Conservation (phyloP, 2,113 vertebrate species). For the Passer montanus region DNA sequence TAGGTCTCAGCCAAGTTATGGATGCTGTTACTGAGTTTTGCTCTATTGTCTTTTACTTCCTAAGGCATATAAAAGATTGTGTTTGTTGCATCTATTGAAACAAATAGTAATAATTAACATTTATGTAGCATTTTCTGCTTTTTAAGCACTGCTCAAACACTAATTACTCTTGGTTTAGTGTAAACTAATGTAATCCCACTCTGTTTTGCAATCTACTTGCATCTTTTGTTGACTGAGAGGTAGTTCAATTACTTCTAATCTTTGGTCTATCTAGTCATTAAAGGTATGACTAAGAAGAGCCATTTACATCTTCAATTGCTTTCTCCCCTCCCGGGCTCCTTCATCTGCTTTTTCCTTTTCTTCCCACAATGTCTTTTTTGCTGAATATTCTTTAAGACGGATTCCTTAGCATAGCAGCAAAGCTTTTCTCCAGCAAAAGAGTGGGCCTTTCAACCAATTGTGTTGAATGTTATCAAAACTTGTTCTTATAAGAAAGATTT, state of each 20-base stretch:
- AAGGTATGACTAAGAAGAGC: not conserved
- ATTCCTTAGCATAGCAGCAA: not conserved
- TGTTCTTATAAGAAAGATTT: not conserved
- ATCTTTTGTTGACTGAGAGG: constrained; percentile 46
- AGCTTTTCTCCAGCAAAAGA: not conserved
- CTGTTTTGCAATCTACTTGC: constrained; percentile 31
- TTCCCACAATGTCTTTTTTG: not conserved
- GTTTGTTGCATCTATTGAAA: constrained; percentile 5
- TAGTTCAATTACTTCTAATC: constrained; percentile 39
- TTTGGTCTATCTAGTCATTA: constrained; percentile 32
- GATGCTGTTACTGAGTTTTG: not conserved
- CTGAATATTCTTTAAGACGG: not conserved
- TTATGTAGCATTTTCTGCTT: constrained; percentile 22
- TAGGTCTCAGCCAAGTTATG: not conserved
- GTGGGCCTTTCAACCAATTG: not conserved
- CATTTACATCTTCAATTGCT: not conserved
- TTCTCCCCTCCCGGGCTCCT: not conserved
- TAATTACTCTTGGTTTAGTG: constrained; percentile 39
- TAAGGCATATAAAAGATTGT: not conserved
- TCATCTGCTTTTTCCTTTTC: not conserved
- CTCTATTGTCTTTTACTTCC: not conserved
- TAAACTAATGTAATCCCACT: constrained; percentile 38
- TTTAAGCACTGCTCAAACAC: constrained; percentile 33
- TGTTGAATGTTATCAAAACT: not conserved
- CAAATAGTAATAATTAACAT: constrained; percentile 32